Evolutionary conservation across 2,797 vertebrate species (phyloP).

Genomic region (Sternarchorhynchus goeldii): DNA sequence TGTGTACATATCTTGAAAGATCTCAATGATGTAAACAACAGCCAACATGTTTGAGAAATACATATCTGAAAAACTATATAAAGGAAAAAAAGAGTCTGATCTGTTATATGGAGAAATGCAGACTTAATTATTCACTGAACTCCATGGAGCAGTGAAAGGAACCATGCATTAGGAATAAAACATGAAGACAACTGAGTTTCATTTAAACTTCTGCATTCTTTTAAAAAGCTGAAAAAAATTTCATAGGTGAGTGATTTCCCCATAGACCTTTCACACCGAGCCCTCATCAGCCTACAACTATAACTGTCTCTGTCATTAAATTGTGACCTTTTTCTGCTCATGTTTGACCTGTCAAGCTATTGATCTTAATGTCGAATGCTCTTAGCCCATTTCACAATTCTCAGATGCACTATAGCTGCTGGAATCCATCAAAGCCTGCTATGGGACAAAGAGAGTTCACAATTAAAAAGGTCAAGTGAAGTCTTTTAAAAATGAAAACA

Average conservation of each 20-base stretch:
- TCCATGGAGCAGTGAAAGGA: not conserved
- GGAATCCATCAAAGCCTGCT: constrained; percentile 47
- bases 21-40: too few species aligned
- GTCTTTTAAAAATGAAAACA: too few species aligned
- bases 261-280: constrained; percentile 50
- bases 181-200: not conserved
- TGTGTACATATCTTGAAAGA: too few species aligned
- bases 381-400: constrained; percentile 26
- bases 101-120: constrained; percentile 1
- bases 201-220: not conserved
- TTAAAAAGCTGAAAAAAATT: constrained; percentile 6
- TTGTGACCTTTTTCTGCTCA: constrained; percentile 59
- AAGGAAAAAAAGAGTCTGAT: not conserved
- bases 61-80: not conserved
- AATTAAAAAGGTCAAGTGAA: constrained; percentile 39
- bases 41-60: too few species aligned
- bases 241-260: not conserved
- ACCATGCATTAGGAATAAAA: not conserved
- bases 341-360: constrained; percentile 56
- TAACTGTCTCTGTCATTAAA: constrained; percentile 50
- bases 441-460: constrained; percentile 37
- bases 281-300: constrained; percentile 27
- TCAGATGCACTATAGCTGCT: constrained; percentile 55
- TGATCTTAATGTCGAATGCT: constrained; percentile 42
- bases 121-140: not conserved